Evolutionary conservation across 1,140 invertebrate genomes (phyloP).

Genomic region (Pectinophora gossypiella): DNA sequence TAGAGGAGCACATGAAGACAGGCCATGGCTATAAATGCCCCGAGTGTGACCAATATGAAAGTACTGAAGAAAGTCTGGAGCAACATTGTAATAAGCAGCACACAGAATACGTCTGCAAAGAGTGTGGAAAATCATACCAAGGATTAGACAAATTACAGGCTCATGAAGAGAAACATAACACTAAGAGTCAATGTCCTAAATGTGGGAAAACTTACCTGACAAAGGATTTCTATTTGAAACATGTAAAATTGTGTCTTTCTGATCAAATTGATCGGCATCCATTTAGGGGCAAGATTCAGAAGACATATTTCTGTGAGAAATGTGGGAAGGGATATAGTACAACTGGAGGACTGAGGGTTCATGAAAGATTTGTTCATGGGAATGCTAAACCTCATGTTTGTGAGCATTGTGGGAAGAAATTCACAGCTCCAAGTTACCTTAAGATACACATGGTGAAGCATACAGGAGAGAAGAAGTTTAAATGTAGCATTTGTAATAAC

Average conservation of each 20-base stretch:
- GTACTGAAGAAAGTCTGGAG: constrained; percentile 31
- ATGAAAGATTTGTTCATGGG: constrained; percentile 55
- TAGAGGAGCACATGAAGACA: constrained; percentile 27
- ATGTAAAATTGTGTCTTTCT: constrained; percentile 51
- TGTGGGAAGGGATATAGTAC: constrained; percentile 61
- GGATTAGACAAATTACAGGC: constrained; percentile 40
- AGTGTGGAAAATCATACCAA: constrained; percentile 47
- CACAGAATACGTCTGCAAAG: constrained; percentile 38
- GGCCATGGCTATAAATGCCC: constrained; percentile 36
- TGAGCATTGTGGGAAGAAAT: constrained; percentile 52
- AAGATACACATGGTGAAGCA: constrained; percentile 68
- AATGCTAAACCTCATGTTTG: constrained; percentile 57
- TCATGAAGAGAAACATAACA: constrained; percentile 51
- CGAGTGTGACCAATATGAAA: constrained; percentile 31
- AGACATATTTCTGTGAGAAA: constrained; percentile 42
- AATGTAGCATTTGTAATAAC: constrained; percentile 57
- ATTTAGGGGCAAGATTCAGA: constrained; percentile 40
- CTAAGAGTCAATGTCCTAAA: constrained; percentile 46
- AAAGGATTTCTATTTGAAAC: constrained; percentile 48
- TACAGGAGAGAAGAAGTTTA: constrained; percentile 67
- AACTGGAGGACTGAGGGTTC: constrained; percentile 49
- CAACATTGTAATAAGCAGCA: constrained; percentile 38
- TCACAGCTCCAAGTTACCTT: constrained; percentile 59
- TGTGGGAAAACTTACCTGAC: constrained; percentile 57
- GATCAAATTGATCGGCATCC: constrained; percentile 52